phyloP scores from a whole-genome alignment of 1,140 invertebrate species.

The Littorina saxatilis region DNA sequence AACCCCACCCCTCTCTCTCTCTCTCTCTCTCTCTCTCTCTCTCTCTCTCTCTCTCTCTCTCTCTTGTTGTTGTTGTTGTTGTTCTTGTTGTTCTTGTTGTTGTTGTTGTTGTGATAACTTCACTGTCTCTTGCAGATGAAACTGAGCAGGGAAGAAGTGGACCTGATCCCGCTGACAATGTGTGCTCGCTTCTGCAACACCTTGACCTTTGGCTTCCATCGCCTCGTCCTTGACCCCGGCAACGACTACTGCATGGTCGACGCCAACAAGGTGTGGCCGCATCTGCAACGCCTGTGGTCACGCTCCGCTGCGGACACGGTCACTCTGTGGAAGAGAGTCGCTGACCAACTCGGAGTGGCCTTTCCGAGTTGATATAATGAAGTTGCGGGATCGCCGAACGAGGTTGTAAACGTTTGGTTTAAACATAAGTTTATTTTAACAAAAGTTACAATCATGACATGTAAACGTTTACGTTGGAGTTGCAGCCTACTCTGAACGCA shows the following conservation, averaged over 20 bases:
- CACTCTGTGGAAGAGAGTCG: neutral
- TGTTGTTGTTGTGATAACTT: too few species aligned
- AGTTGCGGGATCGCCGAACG: neutral
- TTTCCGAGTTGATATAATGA: neutral
- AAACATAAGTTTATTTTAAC: too few species aligned
- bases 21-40: too few species aligned
- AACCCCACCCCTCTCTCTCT: too few species aligned
- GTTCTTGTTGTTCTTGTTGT: too few species aligned
- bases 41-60: too few species aligned
- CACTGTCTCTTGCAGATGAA: neutral
- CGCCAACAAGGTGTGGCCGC: conserved; percentile 21
- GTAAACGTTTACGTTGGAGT: too few species aligned
- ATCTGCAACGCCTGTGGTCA: conserved; percentile 12
- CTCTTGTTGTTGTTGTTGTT: too few species aligned
- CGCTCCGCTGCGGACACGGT: neutral
- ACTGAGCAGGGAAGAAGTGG: neutral
- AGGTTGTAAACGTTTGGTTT: too few species aligned
- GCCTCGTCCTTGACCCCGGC: neutral
- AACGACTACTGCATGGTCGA: conserved; percentile 25
- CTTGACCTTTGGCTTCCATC: conserved; percentile 16
- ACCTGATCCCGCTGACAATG: conserved; percentile 4
- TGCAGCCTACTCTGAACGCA: too few species aligned
- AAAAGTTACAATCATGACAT: too few species aligned
- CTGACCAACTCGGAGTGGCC: neutral
- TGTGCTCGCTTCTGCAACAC: conserved; percentile 21